A percentile compares a stretch with the other conserved stretches of the same genome.
Evolutionary conservation across 2,888 invertebrate species (phyloP).

Genomic region (Sclerodermus sp.): DNA sequence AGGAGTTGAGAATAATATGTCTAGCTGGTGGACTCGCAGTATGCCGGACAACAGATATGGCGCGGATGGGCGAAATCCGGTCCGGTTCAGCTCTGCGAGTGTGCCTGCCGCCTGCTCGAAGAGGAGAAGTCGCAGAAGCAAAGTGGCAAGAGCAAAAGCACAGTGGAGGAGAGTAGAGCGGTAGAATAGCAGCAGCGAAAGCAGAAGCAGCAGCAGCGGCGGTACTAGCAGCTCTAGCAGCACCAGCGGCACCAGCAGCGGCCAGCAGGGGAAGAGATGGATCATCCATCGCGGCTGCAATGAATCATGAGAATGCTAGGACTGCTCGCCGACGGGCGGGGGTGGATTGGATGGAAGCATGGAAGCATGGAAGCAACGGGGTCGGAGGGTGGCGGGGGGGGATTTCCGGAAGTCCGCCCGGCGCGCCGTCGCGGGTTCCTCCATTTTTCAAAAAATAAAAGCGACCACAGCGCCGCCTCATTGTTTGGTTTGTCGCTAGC

Average conservation of each 20-base stretch:
- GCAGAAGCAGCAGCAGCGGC: too few species aligned
- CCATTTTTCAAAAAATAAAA: slow-evolving; percentile 56
- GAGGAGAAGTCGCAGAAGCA: too few species aligned
- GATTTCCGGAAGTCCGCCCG: slow-evolving; percentile 52
- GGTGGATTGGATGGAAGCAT: slow-evolving; percentile 53
- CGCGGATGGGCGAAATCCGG: too few species aligned
- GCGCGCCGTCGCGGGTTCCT: slow-evolving; percentile 39
- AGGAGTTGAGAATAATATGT: slow-evolving; percentile 31
- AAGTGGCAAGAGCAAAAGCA: too few species aligned
- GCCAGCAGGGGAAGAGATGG: slow-evolving; percentile 53
- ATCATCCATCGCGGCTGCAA: slow-evolving; percentile 57
- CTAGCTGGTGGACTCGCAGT: slow-evolving; percentile 13
- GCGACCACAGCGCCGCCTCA: slow-evolving; percentile 44
- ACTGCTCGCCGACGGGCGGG: slow-evolving; percentile 54
- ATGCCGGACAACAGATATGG: background rate
- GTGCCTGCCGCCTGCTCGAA: too few species aligned
- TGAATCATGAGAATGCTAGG: slow-evolving; percentile 54
- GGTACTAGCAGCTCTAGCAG: too few species aligned
- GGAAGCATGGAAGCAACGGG: slow-evolving; percentile 40
- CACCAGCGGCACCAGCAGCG: too few species aligned
- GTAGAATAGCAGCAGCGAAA: too few species aligned
- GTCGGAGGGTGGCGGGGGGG: slow-evolving; percentile 46
- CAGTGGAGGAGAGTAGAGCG: too few species aligned
- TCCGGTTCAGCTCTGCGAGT: too few species aligned
- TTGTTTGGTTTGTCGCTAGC: slow-evolving; percentile 45